Conservation (phyloP, 2,797 vertebrate species). For the Molossus alvarezi region DNA sequence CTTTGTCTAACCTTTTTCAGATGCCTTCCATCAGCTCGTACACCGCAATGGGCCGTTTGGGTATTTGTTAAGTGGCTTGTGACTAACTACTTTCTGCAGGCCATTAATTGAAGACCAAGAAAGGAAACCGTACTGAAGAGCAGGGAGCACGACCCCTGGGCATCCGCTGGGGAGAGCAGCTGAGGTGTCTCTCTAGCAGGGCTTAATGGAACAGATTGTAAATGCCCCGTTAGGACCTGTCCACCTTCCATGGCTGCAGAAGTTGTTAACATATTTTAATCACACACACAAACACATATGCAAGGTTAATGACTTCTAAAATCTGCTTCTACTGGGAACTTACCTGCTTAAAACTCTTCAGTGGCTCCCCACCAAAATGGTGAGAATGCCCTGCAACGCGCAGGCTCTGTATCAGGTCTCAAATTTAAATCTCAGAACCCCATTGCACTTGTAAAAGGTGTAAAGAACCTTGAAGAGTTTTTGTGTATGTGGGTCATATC, state of each 20-base stretch:
- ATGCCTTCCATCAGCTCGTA: background rate
- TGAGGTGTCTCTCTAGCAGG: background rate
- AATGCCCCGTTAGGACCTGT: background rate
- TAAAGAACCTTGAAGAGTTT: background rate
- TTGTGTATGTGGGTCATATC: background rate
- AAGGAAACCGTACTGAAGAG: background rate
- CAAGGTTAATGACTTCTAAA: conserved; percentile 66
- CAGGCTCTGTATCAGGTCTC: background rate
- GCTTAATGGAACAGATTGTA: conserved; percentile 8
- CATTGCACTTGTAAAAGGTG: background rate
- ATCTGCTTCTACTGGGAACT: background rate
- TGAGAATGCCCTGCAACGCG: background rate
- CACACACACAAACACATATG: background rate
- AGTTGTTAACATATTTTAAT: conserved; percentile 34
- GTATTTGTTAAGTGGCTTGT: conserved; percentile 11
- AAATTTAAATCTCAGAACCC: background rate
- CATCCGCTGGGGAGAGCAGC: background rate
- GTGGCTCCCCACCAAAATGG: background rate
- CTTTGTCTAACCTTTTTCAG: background rate
- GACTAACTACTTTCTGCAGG: background rate
- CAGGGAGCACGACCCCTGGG: rapidly evolving
- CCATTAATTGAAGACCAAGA: conserved; percentile 31
- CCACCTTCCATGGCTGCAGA: background rate
- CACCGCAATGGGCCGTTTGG: rapidly evolving
- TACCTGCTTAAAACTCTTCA: conserved; percentile 1